Conservation (phyloP, 2,888 invertebrate species). For the Tetheella fluctuosa region DNA sequence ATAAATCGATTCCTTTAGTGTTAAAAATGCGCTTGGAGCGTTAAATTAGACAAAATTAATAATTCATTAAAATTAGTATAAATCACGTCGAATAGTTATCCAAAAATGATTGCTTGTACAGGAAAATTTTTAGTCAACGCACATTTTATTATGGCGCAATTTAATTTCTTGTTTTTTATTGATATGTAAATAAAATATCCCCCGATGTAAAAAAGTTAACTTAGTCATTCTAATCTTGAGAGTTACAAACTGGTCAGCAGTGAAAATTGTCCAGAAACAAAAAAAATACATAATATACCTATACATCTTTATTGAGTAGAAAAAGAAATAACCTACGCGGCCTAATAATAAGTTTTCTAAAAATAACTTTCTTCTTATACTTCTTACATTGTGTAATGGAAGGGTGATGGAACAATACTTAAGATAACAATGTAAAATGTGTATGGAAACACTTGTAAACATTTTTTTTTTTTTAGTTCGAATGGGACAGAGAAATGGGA, state of each 20-base stretch:
- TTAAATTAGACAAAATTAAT: constrained; percentile 18
- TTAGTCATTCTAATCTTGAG: no score
- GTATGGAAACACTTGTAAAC: no score
- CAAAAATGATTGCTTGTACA: neutral
- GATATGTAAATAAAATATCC: neutral
- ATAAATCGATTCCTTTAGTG: constrained; percentile 20
- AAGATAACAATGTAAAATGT: no score
- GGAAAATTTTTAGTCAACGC: neutral
- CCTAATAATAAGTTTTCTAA: neutral
- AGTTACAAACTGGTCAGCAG: no score
- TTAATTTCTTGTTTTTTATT: no score
- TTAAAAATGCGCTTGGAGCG: constrained; percentile 33
- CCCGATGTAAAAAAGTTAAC: no score
- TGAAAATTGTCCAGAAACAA: no score
- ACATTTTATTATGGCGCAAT: neutral
- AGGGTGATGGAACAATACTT: no score
- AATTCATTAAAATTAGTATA: neutral
- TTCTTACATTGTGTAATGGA: no score
- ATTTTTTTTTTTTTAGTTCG: no score
- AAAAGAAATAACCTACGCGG: neutral
- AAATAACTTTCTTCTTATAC: neutral
- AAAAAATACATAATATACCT: no score
- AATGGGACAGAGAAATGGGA: no score
- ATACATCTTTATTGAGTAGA: neutral
- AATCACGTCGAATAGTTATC: neutral